A percentile compares a stretch with the other conserved stretches of the same genome.
Conservation (phyloP, 2,797 vertebrate species). For the Melanotaenia trifasciata region DNA sequence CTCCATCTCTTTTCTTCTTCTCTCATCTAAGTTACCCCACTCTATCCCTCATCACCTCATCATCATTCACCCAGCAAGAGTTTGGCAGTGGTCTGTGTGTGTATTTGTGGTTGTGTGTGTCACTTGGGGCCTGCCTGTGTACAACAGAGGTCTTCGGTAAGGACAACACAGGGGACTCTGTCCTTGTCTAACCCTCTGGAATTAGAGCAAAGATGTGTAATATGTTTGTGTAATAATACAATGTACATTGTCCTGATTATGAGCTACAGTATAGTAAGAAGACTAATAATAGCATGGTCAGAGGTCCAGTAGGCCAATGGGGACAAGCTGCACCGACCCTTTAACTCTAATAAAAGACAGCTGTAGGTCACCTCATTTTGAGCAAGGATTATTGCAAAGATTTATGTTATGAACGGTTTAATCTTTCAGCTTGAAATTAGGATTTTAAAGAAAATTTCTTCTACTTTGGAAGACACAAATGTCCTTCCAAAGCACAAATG, state of each 20-base stretch:
- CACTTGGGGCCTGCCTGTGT: conserved; percentile 63
- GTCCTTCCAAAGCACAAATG: neutral
- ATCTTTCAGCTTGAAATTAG: conserved; percentile 1
- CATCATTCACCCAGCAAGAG: conserved; percentile 74
- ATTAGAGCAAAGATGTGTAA: conserved; percentile 56
- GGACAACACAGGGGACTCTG: conserved; percentile 77
- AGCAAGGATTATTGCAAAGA: conserved; percentile 31
- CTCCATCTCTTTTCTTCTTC: conserved; percentile 39
- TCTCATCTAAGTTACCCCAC: conserved; percentile 51
- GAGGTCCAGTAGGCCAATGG: conserved; percentile 54
- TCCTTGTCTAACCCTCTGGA: conserved; percentile 73
- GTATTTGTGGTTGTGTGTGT: conserved; percentile 8
- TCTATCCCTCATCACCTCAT: conserved; percentile 64
- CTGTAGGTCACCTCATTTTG: conserved; percentile 57
- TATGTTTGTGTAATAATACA: conserved; percentile 26
- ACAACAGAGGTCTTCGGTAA: conserved; percentile 72
- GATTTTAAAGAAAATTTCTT: neutral
- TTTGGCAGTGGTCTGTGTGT: conserved; percentile 58
- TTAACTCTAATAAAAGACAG: conserved; percentile 46
- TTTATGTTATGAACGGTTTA: conserved; percentile 25
- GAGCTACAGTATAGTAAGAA: conserved; percentile 54
- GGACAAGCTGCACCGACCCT: conserved; percentile 42
- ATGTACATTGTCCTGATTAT: conserved; percentile 50
- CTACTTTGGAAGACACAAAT: neutral
- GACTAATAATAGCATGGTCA: conserved; percentile 68